Conservation (phyloP, 2,888 invertebrate genomes). For the Lochmaea crataegi region DNA sequence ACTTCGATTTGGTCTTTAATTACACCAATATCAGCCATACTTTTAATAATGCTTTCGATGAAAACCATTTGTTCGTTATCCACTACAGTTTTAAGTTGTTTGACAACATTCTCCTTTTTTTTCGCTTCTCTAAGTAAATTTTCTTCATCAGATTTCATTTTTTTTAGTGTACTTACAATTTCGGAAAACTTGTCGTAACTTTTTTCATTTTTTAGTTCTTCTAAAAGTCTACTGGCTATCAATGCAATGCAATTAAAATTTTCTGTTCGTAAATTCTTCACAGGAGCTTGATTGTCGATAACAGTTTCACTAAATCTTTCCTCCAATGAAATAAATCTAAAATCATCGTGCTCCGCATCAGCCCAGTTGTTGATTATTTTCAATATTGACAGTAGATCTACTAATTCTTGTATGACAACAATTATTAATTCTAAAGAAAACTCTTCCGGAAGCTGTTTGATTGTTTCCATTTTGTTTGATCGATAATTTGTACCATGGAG, state of each 20-base stretch:
- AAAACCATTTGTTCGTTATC: conserved; percentile 46
- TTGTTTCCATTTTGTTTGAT: conserved; percentile 11
- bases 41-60: conserved; percentile 41
- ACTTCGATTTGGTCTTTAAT: conserved; percentile 58
- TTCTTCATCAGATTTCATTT: conserved; percentile 42
- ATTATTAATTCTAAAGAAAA: conserved; percentile 35
- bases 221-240: conserved; percentile 37
- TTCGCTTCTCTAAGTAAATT: conserved; percentile 37
- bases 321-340: conserved; percentile 39
- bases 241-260: conserved; percentile 45
- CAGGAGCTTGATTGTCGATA: conserved; percentile 23
- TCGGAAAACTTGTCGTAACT: conserved; percentile 43
- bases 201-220: conserved; percentile 42
- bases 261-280: conserved; percentile 33
- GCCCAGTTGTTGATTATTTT: conserved; percentile 43
- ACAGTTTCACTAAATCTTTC: conserved; percentile 36
- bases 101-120: conserved; percentile 41
- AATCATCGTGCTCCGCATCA: conserved; percentile 28
- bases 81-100: conserved; percentile 44
- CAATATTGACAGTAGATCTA: conserved; percentile 46
- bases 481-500: conserved; percentile 5
- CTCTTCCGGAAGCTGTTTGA: conserved; percentile 27
- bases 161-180: conserved; percentile 42
- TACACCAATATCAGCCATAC: conserved; percentile 51
- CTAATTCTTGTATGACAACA: conserved; percentile 40